Evolutionary conservation across 2,113 vertebrate genomes (phyloP).

Genomic region (Balaeniceps rex): DNA sequence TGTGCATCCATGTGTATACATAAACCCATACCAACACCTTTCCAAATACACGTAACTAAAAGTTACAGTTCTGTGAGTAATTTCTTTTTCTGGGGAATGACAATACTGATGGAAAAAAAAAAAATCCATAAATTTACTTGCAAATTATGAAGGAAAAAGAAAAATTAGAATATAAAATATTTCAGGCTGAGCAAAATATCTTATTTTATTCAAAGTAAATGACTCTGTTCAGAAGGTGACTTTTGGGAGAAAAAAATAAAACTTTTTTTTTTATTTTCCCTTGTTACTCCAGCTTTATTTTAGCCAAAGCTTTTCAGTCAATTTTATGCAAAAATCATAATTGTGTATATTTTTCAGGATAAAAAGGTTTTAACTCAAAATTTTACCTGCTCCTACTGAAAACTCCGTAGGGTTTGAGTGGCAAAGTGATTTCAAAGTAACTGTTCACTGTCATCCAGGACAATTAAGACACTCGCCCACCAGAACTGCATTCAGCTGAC

Average conservation of each 20-base stretch:
- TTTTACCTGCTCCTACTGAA: neutral
- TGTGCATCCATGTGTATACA: too few relatives aligned
- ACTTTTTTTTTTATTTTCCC: neutral
- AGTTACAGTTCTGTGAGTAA: neutral
- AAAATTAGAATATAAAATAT: neutral
- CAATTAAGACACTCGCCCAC: neutral
- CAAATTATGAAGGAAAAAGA: neutral
- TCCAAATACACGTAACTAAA: neutral
- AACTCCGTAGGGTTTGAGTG: neutral
- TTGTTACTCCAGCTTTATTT: neutral
- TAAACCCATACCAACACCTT: neutral
- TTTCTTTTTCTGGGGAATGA: neutral
- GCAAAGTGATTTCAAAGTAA: neutral
- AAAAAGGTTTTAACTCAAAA: neutral
- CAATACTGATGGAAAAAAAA: neutral
- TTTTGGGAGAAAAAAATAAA: neutral
- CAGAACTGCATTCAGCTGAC: neutral
- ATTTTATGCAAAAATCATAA: neutral
- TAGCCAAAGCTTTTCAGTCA: neutral
- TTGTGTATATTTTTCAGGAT: neutral
- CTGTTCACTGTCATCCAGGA: neutral
- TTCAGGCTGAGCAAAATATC: neutral
- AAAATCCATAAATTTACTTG: neutral
- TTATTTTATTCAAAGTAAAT: neutral
- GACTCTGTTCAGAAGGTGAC: neutral